phyloP scores from a whole-genome alignment of 2,797 vertebrate genomes.

The Anableps anableps region DNA sequence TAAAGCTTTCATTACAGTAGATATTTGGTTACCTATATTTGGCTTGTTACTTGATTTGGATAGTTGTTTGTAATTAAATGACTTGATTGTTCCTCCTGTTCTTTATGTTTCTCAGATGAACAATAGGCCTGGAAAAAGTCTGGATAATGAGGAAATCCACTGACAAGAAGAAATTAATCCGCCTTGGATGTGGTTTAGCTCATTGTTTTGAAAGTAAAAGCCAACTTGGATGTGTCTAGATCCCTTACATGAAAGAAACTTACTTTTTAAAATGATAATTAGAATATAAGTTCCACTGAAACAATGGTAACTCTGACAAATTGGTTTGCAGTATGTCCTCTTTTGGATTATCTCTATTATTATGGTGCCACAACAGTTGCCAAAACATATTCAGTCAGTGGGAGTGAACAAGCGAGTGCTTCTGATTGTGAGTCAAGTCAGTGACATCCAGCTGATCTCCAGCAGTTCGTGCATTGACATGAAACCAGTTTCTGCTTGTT shows the following conservation, averaged over 20 bases:
- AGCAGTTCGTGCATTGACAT: conserved; percentile 54
- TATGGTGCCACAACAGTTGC: conserved; percentile 9
- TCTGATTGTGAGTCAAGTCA: conserved; percentile 56
- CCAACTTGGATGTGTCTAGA: neutral
- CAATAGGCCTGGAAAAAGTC: conserved; percentile 32
- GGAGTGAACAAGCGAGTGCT: conserved; percentile 25
- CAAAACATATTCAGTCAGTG: conserved; percentile 33
- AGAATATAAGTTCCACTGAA: conserved; percentile 26
- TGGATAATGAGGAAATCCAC: conserved; percentile 44
- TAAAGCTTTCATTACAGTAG: conserved; percentile 18
- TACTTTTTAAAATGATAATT: conserved; percentile 10
- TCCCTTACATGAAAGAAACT: conserved; percentile 1
- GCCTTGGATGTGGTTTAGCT: conserved; percentile 29
- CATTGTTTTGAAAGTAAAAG: conserved; percentile 26
- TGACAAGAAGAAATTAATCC: conserved; percentile 16
- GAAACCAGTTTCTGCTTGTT: conserved; percentile 64
- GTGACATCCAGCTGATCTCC: conserved; percentile 68
- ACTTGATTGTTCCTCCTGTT: neutral
- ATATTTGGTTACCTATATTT: conserved; percentile 49
- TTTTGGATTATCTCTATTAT: neutral
- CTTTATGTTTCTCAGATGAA: neutral
- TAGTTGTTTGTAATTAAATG: conserved; percentile 23
- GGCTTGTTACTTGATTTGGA: conserved; percentile 38
- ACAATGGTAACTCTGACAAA: neutral
- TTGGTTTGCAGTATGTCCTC: neutral